Evolutionary conservation across 2,888 invertebrate species (phyloP), one percentile per base, ranked within the genome.

Genomic region (Apodemia duryi): DNA sequence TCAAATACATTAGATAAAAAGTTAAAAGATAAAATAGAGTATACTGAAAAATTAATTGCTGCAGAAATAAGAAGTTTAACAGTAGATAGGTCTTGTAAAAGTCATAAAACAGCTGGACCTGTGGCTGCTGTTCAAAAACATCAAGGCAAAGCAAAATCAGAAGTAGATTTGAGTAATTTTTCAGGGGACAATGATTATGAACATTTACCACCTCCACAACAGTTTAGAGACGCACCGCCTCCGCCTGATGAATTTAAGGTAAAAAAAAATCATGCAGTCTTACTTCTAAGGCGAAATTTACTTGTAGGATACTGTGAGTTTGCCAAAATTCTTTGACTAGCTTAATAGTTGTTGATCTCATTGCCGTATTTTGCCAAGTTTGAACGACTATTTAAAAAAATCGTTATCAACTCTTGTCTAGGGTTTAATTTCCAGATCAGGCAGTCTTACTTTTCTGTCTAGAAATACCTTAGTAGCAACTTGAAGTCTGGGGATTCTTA

Each of bases 201-300:
- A 73, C 95, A 95, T 77, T 92, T 95, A 68, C 96, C 96, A 41
- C 97, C 97, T 0, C 97, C 97, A 1, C 95, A 96, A 77, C 96
- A 97, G 85, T 97, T 97, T 77, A 94, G 96, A 81, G 97, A 97
- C 84, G 95, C 94, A 63, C 95, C 95, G 29, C 95, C 96, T 54
- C 96, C 96, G 9, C 96, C 95, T 0, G 95, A 95, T 73, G 94
- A 94, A 74, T 96, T 96, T 75, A 92, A 87, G 86, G 92, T 91
- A 83, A 62, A 64, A 41, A 62, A 66, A 65, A 54, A n/a, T 13
- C 0, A 62, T 38, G 6, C 1, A 38, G 6, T 38, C 38, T 21
- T 21, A 21, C 21, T 21, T 21, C 21, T 21, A 21, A 21, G 21
- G 21, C 21, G 21, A 21, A 6, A 38, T 38, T 38, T 38, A 6